These are phyloP conservation scores for Nomada flava DNA, from an alignment of 2,888 invertebrate genomes.

Conservation along the genomic window DNA sequence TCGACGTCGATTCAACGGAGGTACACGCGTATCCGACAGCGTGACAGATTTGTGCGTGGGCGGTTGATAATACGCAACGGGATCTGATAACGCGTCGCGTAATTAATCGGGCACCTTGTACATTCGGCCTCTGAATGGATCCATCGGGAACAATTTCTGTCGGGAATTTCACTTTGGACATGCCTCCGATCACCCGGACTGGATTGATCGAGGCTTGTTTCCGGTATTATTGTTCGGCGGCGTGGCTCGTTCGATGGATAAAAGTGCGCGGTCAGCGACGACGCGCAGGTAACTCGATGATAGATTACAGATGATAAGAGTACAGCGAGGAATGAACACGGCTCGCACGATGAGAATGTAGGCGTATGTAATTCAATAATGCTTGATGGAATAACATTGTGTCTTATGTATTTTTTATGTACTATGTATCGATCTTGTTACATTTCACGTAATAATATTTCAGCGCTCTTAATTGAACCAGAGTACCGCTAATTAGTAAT, in stretches of 20 bases:
- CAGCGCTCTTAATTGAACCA: too few species aligned
- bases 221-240: background rate
- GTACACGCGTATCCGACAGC: conserved; percentile 30
- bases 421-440: too few species aligned
- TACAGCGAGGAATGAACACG: background rate
- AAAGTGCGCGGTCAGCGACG: background rate
- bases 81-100: conserved; percentile 35
- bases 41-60: conserved; percentile 44
- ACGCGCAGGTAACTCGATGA: too few species aligned
- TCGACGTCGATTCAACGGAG: conserved; percentile 25
- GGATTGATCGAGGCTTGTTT: background rate
- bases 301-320: too few species aligned
- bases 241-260: background rate
- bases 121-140: background rate
- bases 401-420: too few species aligned
- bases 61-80: conserved; percentile 32
- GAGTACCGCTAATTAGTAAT: too few species aligned
- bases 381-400: too few species aligned
- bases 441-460: too few species aligned
- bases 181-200: background rate
- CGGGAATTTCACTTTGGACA: conserved; percentile 19
- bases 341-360: conserved; percentile 18
- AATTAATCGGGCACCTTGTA: conserved; percentile 46
- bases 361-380: too few species aligned
- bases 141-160: conserved; percentile 29